A percentile compares a stretch with the other conserved stretches of the same genome.
These are phyloP conservation scores for Ormyrus pomaceus DNA, from an alignment of 2,888 invertebrate genomes.

Conservation along the genomic window DNA sequence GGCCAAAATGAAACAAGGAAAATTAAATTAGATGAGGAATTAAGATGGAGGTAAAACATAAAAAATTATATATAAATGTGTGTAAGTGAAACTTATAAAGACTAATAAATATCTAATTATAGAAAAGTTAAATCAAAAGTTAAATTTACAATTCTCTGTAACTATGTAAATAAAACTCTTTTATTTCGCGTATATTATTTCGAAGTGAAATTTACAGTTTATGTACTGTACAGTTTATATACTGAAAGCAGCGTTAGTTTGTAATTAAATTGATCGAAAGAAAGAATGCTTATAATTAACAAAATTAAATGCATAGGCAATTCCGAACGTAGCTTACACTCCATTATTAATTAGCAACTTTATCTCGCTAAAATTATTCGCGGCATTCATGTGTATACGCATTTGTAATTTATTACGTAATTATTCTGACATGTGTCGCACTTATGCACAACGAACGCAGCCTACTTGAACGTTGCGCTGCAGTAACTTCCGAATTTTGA, in stretches of 20 bases:
- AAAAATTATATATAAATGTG: too few species aligned
- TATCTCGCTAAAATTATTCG: not conserved
- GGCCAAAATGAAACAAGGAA: too few species aligned
- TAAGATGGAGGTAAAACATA: too few species aligned
- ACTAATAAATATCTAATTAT: too few species aligned
- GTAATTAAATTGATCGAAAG: conserved; percentile 1
- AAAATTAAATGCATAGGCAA: not conserved
- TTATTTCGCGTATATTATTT: too few species aligned
- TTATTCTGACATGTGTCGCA: conserved; percentile 43
- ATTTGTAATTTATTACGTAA: conserved; percentile 40
- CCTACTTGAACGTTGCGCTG: not conserved
- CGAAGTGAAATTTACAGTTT: too few species aligned
- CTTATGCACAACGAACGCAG: conserved; percentile 26
- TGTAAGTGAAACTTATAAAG: too few species aligned
- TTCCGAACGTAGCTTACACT: not conserved
- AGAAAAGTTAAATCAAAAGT: too few species aligned
- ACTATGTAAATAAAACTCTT: too few species aligned
- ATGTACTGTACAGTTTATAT: not conserved
- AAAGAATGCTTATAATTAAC: conserved; percentile 20
- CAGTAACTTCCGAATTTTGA: conserved; percentile 25
- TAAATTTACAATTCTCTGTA: too few species aligned
- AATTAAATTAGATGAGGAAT: too few species aligned
- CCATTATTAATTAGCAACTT: conserved; percentile 16
- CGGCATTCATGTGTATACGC: not conserved
- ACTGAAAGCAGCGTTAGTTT: not conserved